Evolutionary conservation across 2,888 invertebrate species (phyloP).

Genomic region (Drosophila colorata): DNA sequence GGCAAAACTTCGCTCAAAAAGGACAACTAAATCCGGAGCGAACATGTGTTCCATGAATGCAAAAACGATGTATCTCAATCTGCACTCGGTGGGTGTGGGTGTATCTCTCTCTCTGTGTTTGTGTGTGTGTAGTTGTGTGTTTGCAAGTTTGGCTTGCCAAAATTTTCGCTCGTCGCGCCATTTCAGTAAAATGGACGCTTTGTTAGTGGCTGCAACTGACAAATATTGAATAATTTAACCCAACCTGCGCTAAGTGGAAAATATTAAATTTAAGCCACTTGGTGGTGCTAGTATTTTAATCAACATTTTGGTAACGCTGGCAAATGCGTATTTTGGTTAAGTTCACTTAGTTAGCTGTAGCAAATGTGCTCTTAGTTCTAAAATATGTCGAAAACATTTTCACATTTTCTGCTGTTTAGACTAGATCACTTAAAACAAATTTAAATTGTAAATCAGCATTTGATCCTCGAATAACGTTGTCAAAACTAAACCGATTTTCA

Average conservation of each 20-base stretch:
- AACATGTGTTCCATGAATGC: conserved; percentile 71
- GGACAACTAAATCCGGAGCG: conserved; percentile 61
- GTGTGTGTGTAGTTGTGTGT: conserved; percentile 28
- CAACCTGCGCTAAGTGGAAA: conserved; percentile 12
- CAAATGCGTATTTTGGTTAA: not conserved
- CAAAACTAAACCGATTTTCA: too few relatives aligned
- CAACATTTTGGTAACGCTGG: not conserved
- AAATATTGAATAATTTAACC: conserved; percentile 47
- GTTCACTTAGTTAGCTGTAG: not conserved
- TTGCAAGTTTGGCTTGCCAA: conserved; percentile 46
- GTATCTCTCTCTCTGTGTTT: conserved; percentile 23
- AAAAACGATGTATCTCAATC: conserved; percentile 65
- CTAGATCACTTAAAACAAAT: too few relatives aligned
- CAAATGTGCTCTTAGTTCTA: too few relatives aligned
- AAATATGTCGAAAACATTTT: too few relatives aligned
- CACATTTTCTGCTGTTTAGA: too few relatives aligned
- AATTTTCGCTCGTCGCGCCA: conserved; percentile 29
- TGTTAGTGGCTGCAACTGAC: conserved; percentile 33
- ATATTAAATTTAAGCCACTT: conserved; percentile 24
- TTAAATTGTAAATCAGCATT: too few relatives aligned
- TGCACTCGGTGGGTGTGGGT: conserved; percentile 19
- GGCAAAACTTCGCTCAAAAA: conserved; percentile 58
- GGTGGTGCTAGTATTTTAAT: not conserved
- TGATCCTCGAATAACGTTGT: too few relatives aligned
- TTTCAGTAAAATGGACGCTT: conserved; percentile 28